Evolutionary conservation across 2,888 invertebrate species (phyloP).

Genomic region (Sinodicranocentrus sp.): DNA sequence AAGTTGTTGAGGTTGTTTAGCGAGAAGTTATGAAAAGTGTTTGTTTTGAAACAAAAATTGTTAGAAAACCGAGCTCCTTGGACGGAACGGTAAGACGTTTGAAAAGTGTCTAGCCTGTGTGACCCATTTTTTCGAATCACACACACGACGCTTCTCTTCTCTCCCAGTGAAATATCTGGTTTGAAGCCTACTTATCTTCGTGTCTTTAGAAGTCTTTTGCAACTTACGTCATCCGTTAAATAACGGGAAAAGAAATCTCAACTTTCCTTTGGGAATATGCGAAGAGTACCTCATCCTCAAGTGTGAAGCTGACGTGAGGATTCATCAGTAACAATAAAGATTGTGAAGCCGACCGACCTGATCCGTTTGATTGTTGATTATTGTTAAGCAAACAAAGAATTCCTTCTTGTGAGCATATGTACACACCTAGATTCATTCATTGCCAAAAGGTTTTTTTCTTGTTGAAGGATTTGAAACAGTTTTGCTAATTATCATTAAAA

Average conservation of each 20-base stretch:
- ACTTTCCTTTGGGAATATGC: conserved; percentile 28
- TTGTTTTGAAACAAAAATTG: conserved; percentile 24
- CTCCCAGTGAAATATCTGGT: too few species aligned
- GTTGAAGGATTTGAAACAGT: background rate
- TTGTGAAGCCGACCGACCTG: background rate
- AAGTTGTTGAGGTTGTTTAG: too few species aligned
- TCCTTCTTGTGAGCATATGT: background rate
- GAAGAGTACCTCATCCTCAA: too few species aligned
- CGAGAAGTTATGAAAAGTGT: too few species aligned
- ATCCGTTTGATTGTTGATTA: background rate
- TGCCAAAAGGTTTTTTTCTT: conserved; percentile 1
- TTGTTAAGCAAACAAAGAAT: background rate
- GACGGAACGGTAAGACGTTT: background rate
- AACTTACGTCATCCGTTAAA: conserved; percentile 46
- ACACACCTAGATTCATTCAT: conserved; percentile 19
- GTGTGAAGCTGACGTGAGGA: background rate
- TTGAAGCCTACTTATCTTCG: background rate
- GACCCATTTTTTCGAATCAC: conserved; percentile 40
- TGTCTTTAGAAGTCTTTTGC: too few species aligned
- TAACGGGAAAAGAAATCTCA: conserved; percentile 31
- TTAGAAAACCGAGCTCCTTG: background rate
- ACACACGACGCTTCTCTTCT: background rate
- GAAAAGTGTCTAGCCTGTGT: conserved; percentile 44
- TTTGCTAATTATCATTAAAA: conserved; percentile 15
- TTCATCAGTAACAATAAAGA: conserved; percentile 23